Evolutionary conservation across 2,888 invertebrate genomes (phyloP).

Genomic region (Trissoscelio sp.): DNA sequence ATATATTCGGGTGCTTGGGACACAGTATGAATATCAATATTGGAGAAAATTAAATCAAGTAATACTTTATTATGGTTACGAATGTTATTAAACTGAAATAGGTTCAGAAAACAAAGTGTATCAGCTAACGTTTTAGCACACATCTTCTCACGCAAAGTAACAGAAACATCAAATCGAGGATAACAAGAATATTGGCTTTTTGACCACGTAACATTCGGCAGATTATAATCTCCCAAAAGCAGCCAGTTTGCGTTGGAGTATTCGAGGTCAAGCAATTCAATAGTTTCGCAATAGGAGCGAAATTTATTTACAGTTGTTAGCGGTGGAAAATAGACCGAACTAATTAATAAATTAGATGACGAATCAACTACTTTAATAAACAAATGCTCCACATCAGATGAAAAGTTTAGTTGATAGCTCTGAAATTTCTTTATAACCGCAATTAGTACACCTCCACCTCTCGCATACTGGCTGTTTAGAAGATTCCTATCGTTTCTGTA

Average conservation of each 20-base stretch:
- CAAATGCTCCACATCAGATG: constrained; percentile 2
- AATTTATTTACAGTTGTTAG: background rate
- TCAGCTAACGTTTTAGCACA: background rate
- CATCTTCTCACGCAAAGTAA: background rate
- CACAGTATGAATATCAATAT: background rate
- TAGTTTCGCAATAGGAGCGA: background rate
- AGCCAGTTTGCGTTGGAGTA: constrained; percentile 1
- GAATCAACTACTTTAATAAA: background rate
- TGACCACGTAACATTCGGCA: constrained; percentile 9
- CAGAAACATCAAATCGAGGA: background rate
- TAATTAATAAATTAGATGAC: background rate
- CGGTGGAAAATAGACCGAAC: background rate
- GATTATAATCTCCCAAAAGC: constrained; percentile 13
- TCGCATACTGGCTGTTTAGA: background rate
- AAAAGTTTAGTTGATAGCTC: background rate
- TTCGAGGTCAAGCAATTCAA: background rate
- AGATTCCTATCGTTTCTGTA: constrained; percentile 10
- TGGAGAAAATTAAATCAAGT: constrained; percentile 12
- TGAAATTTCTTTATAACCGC: constrained; percentile 17
- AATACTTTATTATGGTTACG: background rate
- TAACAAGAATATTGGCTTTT: background rate
- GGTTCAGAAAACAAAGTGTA: background rate
- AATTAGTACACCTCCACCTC: constrained; percentile 26
- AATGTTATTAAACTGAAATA: background rate
- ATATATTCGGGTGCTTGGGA: background rate